Percentiles rank a stretch among this genome's conserved stretches.
Conservation (phyloP, 2,113 vertebrate species). For the Dromas ardeola region DNA sequence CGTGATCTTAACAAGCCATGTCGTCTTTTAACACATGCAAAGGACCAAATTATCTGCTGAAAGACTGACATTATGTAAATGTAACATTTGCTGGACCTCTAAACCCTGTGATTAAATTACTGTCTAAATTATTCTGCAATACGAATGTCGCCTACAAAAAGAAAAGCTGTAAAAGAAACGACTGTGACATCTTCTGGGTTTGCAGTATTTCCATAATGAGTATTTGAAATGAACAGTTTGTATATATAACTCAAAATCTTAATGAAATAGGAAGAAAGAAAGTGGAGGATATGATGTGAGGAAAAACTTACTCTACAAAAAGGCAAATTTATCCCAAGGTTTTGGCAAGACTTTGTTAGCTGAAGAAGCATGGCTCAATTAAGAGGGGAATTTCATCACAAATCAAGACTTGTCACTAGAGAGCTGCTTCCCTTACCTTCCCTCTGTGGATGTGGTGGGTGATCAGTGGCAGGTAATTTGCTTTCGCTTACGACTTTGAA, state of each 20-base stretch:
- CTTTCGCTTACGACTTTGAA: neutral
- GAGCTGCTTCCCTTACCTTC: neutral
- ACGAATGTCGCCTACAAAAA: conserved; percentile 38
- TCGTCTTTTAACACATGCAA: conserved; percentile 64
- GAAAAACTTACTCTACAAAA: neutral
- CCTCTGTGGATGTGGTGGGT: neutral
- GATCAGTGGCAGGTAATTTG: neutral
- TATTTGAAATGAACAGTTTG: neutral
- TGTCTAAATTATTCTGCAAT: conserved; percentile 66
- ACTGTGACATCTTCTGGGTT: conserved; percentile 37
- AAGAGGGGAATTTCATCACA: neutral
- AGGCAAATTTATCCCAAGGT: neutral
- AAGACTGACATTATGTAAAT: conserved; percentile 73
- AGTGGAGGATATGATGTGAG: neutral
- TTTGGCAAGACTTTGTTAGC: neutral
- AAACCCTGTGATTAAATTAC: conserved; percentile 73
- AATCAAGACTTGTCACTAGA: neutral
- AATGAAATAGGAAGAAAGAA: neutral
- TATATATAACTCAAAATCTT: neutral
- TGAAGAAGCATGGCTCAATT: neutral
- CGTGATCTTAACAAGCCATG: conserved; percentile 58
- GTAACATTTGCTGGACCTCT: conserved; percentile 73
- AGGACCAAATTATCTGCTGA: conserved; percentile 67
- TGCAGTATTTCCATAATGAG: conserved; percentile 41
- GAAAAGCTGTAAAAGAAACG: conserved; percentile 43